A percentile compares a stretch with the other conserved stretches of the same genome.
Evolutionary conservation across 2,113 vertebrate genomes (phyloP).

Genomic region (Prolemur simus): DNA sequence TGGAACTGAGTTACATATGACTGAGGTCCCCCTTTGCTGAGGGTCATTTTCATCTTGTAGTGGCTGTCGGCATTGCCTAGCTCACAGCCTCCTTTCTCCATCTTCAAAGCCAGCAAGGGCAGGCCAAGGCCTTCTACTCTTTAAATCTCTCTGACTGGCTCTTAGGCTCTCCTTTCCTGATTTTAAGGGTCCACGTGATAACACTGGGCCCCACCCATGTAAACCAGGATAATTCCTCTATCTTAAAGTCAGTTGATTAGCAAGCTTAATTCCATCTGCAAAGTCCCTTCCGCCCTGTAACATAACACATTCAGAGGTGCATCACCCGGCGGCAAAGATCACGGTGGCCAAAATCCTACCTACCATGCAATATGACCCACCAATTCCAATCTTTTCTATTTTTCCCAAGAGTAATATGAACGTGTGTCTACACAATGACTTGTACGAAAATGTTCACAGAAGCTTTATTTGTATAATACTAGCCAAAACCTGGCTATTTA

Average conservation of each 20-base stretch:
- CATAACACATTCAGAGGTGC: background rate
- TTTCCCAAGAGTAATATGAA: background rate
- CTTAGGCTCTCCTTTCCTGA: background rate
- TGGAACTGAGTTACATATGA: background rate
- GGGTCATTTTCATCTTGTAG: background rate
- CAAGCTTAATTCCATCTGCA: background rate
- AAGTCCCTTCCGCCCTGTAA: background rate
- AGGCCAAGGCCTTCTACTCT: background rate
- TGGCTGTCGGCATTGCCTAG: background rate
- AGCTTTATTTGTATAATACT: background rate
- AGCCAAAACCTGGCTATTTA: slow-evolving; percentile 1
- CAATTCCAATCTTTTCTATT: background rate
- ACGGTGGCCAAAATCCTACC: background rate
- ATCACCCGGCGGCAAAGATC: background rate
- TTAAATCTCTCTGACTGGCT: background rate
- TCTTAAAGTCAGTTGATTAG: background rate
- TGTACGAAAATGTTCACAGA: slow-evolving; percentile 4
- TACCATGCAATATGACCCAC: background rate
- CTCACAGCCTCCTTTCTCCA: background rate
- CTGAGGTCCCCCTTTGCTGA: background rate
- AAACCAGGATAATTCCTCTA: background rate
- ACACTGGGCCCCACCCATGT: background rate
- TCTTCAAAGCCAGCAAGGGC: background rate
- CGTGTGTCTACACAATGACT: background rate
- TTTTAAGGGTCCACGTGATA: background rate